Conservation (phyloP, 2,113 vertebrate genomes). For the Prunella himalayana region DNA sequence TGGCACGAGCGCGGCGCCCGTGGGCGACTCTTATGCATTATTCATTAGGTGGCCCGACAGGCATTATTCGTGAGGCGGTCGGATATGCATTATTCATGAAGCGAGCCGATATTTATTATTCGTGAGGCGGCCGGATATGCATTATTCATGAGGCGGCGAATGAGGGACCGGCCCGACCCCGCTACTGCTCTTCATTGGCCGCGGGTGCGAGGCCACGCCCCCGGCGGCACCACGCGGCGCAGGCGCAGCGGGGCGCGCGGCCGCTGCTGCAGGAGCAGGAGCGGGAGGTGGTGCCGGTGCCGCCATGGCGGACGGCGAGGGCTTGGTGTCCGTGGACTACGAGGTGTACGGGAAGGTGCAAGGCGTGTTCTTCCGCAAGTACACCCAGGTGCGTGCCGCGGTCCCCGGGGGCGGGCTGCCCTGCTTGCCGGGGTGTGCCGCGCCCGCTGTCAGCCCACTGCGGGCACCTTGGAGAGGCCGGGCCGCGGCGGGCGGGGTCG, state of each 20-base stretch:
- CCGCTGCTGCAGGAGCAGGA: rapidly evolving
- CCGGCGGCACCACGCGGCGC: rapidly evolving
- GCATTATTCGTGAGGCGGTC: background rate
- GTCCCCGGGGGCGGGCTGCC: too few relatives aligned
- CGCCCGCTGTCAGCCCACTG: background rate
- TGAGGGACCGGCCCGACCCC: rapidly evolving
- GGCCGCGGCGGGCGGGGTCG: too few relatives aligned
- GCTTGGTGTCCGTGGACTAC: slow-evolving; percentile 87
- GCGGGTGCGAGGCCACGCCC: rapidly evolving
- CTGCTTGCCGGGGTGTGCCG: background rate
- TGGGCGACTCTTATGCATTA: background rate
- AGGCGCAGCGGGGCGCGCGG: background rate
- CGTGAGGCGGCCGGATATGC: too few relatives aligned
- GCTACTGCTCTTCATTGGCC: background rate
- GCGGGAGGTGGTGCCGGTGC: background rate
- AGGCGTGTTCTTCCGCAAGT: slow-evolving; percentile 93
- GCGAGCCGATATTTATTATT: rapidly evolving
- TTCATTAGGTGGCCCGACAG: too few relatives aligned
- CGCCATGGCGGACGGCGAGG: slow-evolving; percentile 78
- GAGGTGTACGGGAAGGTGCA: slow-evolving; percentile 90
- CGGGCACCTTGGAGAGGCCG: background rate
- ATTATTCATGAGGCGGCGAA: background rate
- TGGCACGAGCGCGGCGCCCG: background rate
- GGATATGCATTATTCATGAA: background rate
- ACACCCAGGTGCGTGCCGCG: slow-evolving; percentile 82